Percentiles rank a stretch among this genome's conserved stretches.
Conservation (phyloP, 2,797 vertebrate species). For the Acanthurus leucopareius region DNA sequence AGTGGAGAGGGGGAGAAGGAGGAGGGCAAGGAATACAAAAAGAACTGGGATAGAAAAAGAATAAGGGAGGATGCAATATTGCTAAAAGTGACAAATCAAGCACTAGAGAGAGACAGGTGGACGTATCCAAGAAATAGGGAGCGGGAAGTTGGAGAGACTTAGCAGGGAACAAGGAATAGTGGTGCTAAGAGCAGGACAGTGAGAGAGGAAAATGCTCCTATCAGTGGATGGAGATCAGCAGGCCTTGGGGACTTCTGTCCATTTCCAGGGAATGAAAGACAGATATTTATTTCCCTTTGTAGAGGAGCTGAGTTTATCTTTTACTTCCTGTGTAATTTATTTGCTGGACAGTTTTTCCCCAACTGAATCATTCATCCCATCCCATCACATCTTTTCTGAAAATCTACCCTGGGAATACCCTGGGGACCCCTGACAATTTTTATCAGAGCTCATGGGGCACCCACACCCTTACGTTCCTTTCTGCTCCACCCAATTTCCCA, state of each 20-base stretch:
- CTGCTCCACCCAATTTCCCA: constrained; percentile 5
- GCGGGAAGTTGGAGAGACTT: constrained; percentile 35
- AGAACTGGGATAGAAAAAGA: constrained; percentile 46
- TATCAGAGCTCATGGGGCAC: background rate
- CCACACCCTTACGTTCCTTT: background rate
- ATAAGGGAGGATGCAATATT: constrained; percentile 31
- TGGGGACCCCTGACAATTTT: constrained; percentile 4
- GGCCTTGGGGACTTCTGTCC: constrained; percentile 55
- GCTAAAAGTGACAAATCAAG: constrained; percentile 55
- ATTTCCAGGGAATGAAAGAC: constrained; percentile 57
- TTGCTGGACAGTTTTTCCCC: constrained; percentile 32
- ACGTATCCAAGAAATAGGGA: constrained; percentile 40
- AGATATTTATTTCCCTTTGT: constrained; percentile 60
- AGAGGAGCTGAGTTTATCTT: constrained; percentile 42
- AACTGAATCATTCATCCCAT: constrained; percentile 29
- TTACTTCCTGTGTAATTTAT: constrained; percentile 33
- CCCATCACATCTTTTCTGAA: constrained; percentile 14
- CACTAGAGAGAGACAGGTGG: constrained; percentile 41
- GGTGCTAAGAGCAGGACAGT: constrained; percentile 39
- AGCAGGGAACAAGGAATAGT: constrained; percentile 29
- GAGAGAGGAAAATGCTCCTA: constrained; percentile 49
- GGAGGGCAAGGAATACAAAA: constrained; percentile 30
- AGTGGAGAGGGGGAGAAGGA: constrained; percentile 23
- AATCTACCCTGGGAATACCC: background rate
- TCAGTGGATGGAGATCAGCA: constrained; percentile 59